Conservation (phyloP, 2,797 vertebrate species). For the Melanotaenia parkinsoni region DNA sequence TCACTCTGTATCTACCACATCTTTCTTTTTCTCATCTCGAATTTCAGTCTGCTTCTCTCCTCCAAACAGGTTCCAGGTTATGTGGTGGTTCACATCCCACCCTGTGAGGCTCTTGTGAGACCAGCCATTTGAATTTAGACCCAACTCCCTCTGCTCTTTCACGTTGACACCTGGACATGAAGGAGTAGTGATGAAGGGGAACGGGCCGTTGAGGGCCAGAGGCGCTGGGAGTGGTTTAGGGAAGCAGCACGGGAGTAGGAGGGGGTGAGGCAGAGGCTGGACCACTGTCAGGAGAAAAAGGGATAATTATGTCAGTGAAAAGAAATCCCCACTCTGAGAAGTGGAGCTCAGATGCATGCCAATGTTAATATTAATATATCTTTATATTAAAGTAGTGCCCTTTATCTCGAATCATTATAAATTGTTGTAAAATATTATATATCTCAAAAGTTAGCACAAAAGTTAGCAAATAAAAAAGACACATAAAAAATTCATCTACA, state of each 20-base stretch:
- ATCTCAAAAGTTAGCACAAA: neutral
- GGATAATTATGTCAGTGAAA: conserved; percentile 10
- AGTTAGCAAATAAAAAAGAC: neutral
- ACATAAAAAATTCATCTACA: neutral
- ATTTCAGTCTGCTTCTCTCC: conserved; percentile 42
- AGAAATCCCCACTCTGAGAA: neutral
- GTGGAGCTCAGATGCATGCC: conserved; percentile 9
- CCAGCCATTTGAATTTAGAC: conserved; percentile 45
- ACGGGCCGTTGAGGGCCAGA: conserved; percentile 53
- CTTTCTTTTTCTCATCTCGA: conserved; percentile 35
- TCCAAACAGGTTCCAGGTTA: conserved; percentile 36
- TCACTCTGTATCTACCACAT: conserved; percentile 39
- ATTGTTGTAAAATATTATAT: no score
- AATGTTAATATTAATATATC: neutral
- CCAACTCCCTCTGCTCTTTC: conserved; percentile 54
- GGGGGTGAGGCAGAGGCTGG: conserved; percentile 67
- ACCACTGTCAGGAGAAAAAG: conserved; percentile 59
- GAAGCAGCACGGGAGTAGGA: conserved; percentile 74
- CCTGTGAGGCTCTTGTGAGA: conserved; percentile 48
- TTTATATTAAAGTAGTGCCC: neutral
- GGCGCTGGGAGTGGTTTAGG: conserved; percentile 68
- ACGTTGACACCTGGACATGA: conserved; percentile 42
- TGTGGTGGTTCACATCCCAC: conserved; percentile 59
- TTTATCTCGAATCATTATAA: no score
- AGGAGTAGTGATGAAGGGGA: conserved; percentile 56